Evolutionary conservation across 1,140 invertebrate species (phyloP).

Genomic region (Drosophila kurseongensis): DNA sequence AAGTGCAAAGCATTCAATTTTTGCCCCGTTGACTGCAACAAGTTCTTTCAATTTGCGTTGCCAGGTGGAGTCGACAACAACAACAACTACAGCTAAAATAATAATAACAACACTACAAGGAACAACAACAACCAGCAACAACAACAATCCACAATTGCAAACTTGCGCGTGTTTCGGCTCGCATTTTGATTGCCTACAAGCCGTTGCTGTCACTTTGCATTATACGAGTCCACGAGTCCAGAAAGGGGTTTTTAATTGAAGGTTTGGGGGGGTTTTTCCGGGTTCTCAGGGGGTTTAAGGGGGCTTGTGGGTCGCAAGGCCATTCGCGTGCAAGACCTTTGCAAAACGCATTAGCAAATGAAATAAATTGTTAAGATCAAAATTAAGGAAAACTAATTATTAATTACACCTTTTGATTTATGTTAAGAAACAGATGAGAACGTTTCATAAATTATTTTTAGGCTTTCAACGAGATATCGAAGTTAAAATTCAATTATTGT

Average conservation of each 20-base stretch:
- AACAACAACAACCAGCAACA: slow-evolving; percentile 15
- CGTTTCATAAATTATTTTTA: no score
- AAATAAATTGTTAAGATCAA: neutral
- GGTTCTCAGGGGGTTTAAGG: neutral
- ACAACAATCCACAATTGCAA: slow-evolving; percentile 43
- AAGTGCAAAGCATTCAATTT: slow-evolving; percentile 82
- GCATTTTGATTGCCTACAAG: slow-evolving; percentile 81
- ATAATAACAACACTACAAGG: slow-evolving; percentile 17
- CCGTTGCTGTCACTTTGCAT: slow-evolving; percentile 80
- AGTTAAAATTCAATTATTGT: no score
- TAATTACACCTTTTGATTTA: no score
- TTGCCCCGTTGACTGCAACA: slow-evolving; percentile 73
- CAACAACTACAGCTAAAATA: slow-evolving; percentile 1
- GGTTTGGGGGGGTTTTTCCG: neutral
- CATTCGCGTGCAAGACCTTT: slow-evolving; percentile 15
- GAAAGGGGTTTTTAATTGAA: slow-evolving; percentile 5
- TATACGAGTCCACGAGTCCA: slow-evolving; percentile 53
- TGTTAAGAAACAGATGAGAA: no score
- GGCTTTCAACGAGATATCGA: no score
- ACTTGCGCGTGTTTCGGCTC: slow-evolving; percentile 70
- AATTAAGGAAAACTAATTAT: neutral
- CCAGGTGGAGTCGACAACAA: slow-evolving; percentile 49
- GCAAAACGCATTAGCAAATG: slow-evolving; percentile 4
- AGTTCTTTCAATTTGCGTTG: slow-evolving; percentile 80
- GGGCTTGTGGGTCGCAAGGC: neutral